Evolutionary conservation across 2,797 vertebrate species (phyloP).

Genomic region (Poliocrania exsul): DNA sequence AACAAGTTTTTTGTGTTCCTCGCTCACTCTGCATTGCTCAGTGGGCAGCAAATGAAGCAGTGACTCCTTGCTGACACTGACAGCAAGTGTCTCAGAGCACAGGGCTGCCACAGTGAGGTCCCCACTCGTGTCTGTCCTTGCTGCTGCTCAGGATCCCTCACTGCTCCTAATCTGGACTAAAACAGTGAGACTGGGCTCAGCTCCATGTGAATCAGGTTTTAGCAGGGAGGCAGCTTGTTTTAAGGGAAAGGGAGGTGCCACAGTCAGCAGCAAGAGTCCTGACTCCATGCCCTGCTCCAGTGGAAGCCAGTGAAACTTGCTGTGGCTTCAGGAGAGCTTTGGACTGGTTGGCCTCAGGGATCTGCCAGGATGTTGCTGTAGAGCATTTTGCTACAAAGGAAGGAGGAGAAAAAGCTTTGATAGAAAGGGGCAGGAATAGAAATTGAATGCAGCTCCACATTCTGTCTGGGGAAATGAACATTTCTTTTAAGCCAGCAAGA

Average conservation of each 20-base stretch:
- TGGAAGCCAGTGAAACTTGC: background rate
- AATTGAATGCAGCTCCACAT: background rate
- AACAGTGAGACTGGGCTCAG: background rate
- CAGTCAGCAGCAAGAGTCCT: background rate
- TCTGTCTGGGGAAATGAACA: slow-evolving; percentile 39
- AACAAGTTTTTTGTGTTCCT: background rate
- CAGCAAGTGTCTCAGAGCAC: background rate
- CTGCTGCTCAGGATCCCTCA: background rate
- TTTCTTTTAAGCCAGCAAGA: slow-evolving; percentile 45
- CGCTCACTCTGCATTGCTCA: background rate
- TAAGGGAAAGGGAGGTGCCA: background rate
- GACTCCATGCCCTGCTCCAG: background rate
- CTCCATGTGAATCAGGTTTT: rapidly evolving
- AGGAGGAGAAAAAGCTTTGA: background rate
- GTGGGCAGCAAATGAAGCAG: background rate
- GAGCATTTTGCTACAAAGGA: background rate
- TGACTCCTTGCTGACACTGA: background rate
- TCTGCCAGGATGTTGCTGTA: background rate
- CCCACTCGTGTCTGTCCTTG: background rate
- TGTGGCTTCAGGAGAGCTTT: background rate
- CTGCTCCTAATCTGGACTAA: background rate
- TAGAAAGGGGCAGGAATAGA: background rate
- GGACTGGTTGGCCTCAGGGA: background rate
- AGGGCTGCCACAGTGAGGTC: background rate
- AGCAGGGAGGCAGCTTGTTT: background rate